These are phyloP conservation scores for Larimichthys polyactis DNA, from an alignment of 2,113 vertebrate species.

Conservation along the genomic window DNA sequence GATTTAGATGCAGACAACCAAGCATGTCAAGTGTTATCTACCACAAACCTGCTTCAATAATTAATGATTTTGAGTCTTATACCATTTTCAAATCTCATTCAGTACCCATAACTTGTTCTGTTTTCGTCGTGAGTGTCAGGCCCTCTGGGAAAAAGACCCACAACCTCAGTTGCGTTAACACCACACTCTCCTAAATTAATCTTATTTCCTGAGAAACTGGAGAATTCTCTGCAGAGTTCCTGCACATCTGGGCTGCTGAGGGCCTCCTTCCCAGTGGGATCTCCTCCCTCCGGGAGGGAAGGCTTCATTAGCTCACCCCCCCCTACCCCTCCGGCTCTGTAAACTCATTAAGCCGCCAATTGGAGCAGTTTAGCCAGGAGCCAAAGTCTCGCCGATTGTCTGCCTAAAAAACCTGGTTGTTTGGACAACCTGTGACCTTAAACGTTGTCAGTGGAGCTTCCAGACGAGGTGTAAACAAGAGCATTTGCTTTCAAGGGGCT, in stretches of 20 bases:
- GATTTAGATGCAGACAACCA: background rate
- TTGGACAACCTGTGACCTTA: constrained; percentile 77
- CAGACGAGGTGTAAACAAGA: constrained; percentile 66
- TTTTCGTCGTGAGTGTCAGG: constrained; percentile 6
- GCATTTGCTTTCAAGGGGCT: constrained; percentile 55
- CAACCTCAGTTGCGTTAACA: constrained; percentile 50
- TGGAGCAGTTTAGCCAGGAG: constrained; percentile 59
- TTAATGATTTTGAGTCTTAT: background rate
- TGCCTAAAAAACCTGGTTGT: constrained; percentile 59
- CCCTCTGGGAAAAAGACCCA: constrained; percentile 21
- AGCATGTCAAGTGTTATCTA: background rate
- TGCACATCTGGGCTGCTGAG: constrained; percentile 67
- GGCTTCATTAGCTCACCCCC: constrained; percentile 50
- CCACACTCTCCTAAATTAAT: constrained; percentile 43
- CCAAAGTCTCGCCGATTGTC: constrained; percentile 36
- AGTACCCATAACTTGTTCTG: background rate
- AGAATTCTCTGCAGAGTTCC: constrained; percentile 27
- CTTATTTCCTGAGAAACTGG: constrained; percentile 36
- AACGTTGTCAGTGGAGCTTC: constrained; percentile 33
- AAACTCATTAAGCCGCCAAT: constrained; percentile 72
- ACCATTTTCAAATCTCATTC: background rate
- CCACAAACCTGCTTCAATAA: background rate
- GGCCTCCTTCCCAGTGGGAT: constrained; percentile 45
- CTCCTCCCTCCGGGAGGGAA: constrained; percentile 3
- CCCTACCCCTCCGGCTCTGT: constrained; percentile 33